Conservation (phyloP, 2,888 invertebrate genomes). For the Meloe dianella region DNA sequence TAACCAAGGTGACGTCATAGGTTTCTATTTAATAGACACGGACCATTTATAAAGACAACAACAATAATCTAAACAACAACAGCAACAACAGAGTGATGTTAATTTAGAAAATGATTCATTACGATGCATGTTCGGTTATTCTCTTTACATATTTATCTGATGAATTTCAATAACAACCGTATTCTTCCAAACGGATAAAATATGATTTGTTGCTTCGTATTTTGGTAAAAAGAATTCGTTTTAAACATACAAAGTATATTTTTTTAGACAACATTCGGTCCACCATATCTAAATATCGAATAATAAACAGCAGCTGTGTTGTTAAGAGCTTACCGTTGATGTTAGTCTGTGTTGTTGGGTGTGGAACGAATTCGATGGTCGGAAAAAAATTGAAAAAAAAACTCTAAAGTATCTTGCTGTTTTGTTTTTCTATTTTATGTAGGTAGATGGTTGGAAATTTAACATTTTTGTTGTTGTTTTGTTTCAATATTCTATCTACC, state of each 20-base stretch:
- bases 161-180: neutral
- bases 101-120: slow-evolving; percentile 1
- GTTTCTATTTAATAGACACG: neutral
- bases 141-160: neutral
- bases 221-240: neutral
- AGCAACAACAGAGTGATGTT: neutral
- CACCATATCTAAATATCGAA: neutral
- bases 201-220: neutral
- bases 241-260: neutral
- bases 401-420: neutral
- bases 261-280: neutral
- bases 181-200: neutral
- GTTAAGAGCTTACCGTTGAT: neutral
- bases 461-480: neutral
- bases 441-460: neutral
- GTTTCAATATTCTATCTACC: neutral
- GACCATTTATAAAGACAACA: slow-evolving; percentile 2
- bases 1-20: neutral
- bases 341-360: slow-evolving; percentile 1
- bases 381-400: neutral
- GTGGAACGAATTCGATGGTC: slow-evolving; percentile 3
- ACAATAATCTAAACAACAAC: neutral
- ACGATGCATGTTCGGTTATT: neutral
- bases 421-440: neutral
- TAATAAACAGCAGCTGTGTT: slow-evolving; percentile 11